Percentiles rank a stretch among this genome's conserved stretches.
These are phyloP conservation scores for Hermaeophaga mercurialis DNA, from an alignment of 2,888 invertebrate genomes.

Conservation along the genomic window DNA sequence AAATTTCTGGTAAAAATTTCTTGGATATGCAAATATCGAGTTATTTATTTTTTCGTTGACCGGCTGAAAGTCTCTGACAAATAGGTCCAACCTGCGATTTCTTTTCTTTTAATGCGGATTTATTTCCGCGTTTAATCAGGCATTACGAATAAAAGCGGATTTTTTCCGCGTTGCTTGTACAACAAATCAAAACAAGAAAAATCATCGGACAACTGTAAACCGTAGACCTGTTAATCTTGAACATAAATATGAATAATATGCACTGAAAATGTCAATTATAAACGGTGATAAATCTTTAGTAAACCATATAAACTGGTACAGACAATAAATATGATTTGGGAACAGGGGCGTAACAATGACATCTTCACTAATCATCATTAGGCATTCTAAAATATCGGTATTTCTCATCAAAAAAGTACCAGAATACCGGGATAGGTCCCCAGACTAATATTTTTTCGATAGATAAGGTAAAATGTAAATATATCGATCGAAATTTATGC, in stretches of 20 bases:
- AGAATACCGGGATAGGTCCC: too few relatives aligned
- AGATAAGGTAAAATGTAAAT: too few relatives aligned
- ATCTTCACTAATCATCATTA: background rate
- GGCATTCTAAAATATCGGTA: too few relatives aligned
- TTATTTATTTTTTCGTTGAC: too few relatives aligned
- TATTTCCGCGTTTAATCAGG: conserved; percentile 22
- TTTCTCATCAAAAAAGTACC: too few relatives aligned
- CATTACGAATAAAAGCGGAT: conserved; percentile 9
- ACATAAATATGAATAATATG: conserved; percentile 49
- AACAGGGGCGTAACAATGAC: conserved; percentile 9
- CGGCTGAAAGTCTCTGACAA: background rate
- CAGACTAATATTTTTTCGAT: too few relatives aligned
- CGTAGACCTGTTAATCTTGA: conserved; percentile 44
- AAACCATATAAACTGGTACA: conserved; percentile 45
- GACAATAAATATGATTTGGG: conserved; percentile 40
- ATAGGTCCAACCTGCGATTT: conserved; percentile 11
- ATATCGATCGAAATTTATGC: too few relatives aligned
- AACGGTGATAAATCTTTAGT: conserved; percentile 47
- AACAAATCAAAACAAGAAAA: conserved; percentile 34
- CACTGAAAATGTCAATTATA: conserved; percentile 50
- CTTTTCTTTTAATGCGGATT: conserved; percentile 22
- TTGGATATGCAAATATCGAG: too few relatives aligned
- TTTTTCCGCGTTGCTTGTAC: conserved; percentile 13
- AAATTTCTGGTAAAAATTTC: too few relatives aligned
- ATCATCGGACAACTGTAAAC: conserved; percentile 42